Evolutionary conservation across 2,113 vertebrate species (phyloP).

Genomic region (Podarcis muralis): DNA sequence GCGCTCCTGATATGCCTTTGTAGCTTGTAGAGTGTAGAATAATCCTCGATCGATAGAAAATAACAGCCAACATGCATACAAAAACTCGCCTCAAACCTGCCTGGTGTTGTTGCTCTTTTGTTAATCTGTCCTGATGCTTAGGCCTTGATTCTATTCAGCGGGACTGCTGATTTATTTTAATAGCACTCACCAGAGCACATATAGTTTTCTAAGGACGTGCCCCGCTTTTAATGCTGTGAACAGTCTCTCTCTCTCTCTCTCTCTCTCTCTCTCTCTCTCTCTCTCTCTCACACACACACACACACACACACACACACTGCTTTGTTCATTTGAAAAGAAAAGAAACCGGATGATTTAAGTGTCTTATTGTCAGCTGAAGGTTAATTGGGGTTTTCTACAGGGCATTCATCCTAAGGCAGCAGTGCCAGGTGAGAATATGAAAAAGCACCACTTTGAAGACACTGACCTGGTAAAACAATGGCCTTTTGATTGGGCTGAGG

Average conservation of each 20-base stretch:
- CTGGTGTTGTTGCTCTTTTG: neutral
- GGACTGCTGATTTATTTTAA: conserved; percentile 28
- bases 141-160: conserved; percentile 9
- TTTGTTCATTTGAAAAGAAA: conserved; percentile 5
- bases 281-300: too few species aligned
- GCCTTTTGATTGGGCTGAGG: conserved; percentile 36
- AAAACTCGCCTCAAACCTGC: neutral
- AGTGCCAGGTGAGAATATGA: conserved; percentile 29
- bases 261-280: neutral
- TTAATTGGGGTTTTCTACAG: conserved; percentile 52
- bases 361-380: conserved; percentile 39
- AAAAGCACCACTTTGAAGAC: conserved; percentile 22
- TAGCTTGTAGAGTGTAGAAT: neutral
- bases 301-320: neutral
- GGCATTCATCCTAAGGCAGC: conserved; percentile 6
- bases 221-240: neutral
- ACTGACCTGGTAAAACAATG: conserved; percentile 30
- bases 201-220: neutral
- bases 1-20: neutral
- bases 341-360: conserved; percentile 4
- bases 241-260: neutral
- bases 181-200: neutral
- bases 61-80: neutral
- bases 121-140: neutral
- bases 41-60: neutral